phyloP scores from a whole-genome alignment of 2,888 invertebrate genomes.

The Zhengitettix transpicula region DNA sequence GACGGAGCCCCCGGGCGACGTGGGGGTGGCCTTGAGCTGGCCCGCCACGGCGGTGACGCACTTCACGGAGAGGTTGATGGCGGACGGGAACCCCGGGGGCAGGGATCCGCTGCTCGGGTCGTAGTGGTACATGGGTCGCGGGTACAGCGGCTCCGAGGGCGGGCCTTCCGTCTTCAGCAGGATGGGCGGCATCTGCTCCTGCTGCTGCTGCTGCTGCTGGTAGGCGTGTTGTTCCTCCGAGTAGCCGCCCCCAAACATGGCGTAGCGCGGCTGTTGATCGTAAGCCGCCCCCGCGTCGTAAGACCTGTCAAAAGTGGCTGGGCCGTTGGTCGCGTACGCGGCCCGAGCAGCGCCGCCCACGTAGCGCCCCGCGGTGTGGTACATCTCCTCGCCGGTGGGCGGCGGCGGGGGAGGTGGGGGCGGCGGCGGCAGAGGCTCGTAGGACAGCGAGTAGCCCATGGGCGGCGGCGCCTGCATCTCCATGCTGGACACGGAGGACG shows the following conservation, averaged over 20 bases:
- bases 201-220: slow-evolving; percentile 18
- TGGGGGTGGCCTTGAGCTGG: slow-evolving; percentile 31
- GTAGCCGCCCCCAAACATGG: slow-evolving; percentile 6
- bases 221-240: background rate
- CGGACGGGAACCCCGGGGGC: slow-evolving; percentile 48
- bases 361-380: slow-evolving; percentile 7
- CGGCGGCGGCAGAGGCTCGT: slow-evolving; percentile 23
- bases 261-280: slow-evolving; percentile 22
- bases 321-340: slow-evolving; percentile 15
- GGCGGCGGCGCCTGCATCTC: slow-evolving; percentile 35
- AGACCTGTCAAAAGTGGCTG: slow-evolving; percentile 23
- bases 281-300: slow-evolving; percentile 41
- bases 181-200: slow-evolving; percentile 35
- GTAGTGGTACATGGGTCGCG: slow-evolving; percentile 64
- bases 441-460: slow-evolving; percentile 22
- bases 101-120: slow-evolving; percentile 48
- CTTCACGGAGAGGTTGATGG: slow-evolving; percentile 72
- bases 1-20: slow-evolving; percentile 60
- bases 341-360: slow-evolving; percentile 21
- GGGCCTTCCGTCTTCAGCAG: slow-evolving; percentile 48
- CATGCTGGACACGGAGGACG: slow-evolving; percentile 51
- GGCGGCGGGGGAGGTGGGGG: slow-evolving; percentile 28
- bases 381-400: slow-evolving; percentile 11
- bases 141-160: slow-evolving; percentile 32
- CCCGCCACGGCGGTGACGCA: slow-evolving; percentile 49